Conservation (phyloP, 2,113 vertebrate genomes). For the Aphyosemion australe region DNA sequence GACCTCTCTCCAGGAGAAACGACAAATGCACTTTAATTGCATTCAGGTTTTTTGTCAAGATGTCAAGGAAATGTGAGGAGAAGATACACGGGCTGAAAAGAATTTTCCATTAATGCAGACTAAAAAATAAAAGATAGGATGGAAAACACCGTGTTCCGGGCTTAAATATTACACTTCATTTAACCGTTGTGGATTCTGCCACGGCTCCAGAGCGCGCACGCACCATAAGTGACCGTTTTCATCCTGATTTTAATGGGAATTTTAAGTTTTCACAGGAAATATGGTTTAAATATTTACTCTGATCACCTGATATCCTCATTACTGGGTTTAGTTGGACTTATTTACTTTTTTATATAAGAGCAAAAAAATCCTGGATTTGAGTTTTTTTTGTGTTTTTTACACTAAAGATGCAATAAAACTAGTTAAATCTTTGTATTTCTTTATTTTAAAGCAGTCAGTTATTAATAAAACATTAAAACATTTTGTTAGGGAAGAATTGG, state of each 20-base stretch:
- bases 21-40: constrained; percentile 24
- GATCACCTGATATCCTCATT: too few relatives aligned
- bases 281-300: not conserved
- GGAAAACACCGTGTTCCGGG: not conserved
- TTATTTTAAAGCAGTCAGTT: not conserved
- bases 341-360: not conserved
- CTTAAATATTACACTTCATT: constrained; percentile 7
- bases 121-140: not conserved
- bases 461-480: not conserved
- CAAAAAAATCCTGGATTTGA: not conserved
- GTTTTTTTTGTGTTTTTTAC: not conserved
- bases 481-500: too few relatives aligned
- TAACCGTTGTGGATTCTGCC: not conserved
- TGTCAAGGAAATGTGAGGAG: not conserved
- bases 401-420: too few relatives aligned
- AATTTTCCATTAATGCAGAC: constrained; percentile 1
- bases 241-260: not conserved
- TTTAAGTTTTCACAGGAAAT: constrained; percentile 4
- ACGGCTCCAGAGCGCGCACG: not conserved
- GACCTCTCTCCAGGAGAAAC: constrained; percentile 11
- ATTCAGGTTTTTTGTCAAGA: constrained; percentile 4
- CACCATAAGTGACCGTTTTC: not conserved
- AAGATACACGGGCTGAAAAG: not conserved
- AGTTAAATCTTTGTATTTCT: too few relatives aligned
- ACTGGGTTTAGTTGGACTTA: too few relatives aligned